These are phyloP conservation scores for Alethe castanea DNA, from an alignment of 2,113 vertebrate genomes.

Conservation along the genomic window DNA sequence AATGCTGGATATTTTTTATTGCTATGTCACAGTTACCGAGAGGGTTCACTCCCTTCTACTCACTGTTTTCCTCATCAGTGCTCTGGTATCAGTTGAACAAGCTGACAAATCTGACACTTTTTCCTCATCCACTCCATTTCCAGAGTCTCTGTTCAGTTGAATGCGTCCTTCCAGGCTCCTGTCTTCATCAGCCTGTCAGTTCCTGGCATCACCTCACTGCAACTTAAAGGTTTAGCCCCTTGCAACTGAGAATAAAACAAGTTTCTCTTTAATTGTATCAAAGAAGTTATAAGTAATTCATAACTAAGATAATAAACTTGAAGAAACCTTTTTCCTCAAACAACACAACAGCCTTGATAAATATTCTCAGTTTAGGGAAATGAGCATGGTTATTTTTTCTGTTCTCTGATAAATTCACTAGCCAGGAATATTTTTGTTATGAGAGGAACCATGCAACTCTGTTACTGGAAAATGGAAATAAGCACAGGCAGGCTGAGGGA, in stretches of 20 bases:
- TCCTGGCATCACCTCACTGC: not conserved
- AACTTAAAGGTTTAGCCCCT: not conserved
- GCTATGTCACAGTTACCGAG: not conserved
- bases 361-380: not conserved
- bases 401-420: not conserved
- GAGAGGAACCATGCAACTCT: not conserved
- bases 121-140: not conserved
- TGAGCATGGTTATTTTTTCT: fast-evolving
- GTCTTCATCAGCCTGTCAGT: not conserved
- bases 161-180: not conserved
- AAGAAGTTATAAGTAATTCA: not conserved
- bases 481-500: not conserved
- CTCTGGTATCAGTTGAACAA: not conserved
- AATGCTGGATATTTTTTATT: not conserved
- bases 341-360: not conserved
- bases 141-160: not conserved
- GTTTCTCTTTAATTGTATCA: not conserved
- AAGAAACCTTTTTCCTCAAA: not conserved
- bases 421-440: not conserved
- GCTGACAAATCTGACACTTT: not conserved
- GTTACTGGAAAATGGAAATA: not conserved
- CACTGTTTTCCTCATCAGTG: not conserved
- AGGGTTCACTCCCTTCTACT: not conserved
- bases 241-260: not conserved
- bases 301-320: not conserved